These are phyloP conservation scores for Ptychochromis oligacanthus DNA, from an alignment of 2,113 vertebrate genomes.

Conservation along the genomic window DNA sequence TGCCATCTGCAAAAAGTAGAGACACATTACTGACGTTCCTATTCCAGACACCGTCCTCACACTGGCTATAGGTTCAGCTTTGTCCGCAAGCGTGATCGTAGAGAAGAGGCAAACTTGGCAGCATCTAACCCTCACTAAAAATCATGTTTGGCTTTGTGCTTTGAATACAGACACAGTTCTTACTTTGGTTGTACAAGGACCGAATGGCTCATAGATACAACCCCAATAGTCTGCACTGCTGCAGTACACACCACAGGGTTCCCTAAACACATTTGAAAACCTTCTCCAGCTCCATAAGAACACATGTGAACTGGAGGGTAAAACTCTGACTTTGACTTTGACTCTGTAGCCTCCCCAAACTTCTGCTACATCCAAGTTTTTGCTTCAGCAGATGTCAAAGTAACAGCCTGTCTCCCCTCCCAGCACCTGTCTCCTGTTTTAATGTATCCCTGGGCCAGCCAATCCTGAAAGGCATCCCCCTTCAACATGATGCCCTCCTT, in stretches of 20 bases:
- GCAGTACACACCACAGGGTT: not conserved
- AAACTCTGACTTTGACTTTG: too few species aligned
- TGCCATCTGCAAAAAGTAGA: not conserved
- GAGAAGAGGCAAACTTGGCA: not conserved
- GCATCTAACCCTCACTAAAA: rapidly evolving
- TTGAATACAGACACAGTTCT: not conserved
- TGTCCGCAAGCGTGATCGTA: not conserved
- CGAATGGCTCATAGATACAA: not conserved
- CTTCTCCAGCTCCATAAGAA: too few species aligned
- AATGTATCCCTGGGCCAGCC: too few species aligned
- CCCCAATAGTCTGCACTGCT: not conserved
- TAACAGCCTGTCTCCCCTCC: too few species aligned
- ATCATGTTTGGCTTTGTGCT: not conserved
- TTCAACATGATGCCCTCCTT: too few species aligned
- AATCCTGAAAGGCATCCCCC: too few species aligned
- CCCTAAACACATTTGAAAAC: too few species aligned
- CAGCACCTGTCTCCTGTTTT: too few species aligned
- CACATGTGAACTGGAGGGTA: too few species aligned
- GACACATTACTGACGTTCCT: not conserved
- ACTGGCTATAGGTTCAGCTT: not conserved
- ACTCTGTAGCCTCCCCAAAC: too few species aligned
- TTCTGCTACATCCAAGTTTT: too few species aligned
- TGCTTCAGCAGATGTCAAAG: too few species aligned
- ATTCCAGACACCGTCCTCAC: not conserved
- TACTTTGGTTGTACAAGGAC: not conserved